phyloP scores from a whole-genome alignment of 2,797 vertebrate species.

The Echiichthys vipera region DNA sequence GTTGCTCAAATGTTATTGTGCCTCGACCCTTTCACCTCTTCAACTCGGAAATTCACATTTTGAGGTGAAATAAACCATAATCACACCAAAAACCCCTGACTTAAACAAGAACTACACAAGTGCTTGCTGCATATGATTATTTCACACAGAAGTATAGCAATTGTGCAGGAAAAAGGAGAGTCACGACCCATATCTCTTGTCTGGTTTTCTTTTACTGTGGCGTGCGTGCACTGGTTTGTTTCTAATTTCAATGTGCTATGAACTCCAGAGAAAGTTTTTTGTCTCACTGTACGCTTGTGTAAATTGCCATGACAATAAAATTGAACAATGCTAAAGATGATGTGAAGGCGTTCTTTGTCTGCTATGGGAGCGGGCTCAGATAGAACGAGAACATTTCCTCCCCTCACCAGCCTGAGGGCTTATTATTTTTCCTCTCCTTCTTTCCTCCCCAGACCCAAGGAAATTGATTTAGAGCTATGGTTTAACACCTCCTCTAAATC shows the following conservation, averaged over 20 bases:
- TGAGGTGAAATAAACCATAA: constrained; percentile 26
- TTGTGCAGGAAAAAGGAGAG: constrained; percentile 15
- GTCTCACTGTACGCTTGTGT: constrained; percentile 23
- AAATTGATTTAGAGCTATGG: constrained; percentile 74
- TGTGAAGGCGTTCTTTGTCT: constrained; percentile 62
- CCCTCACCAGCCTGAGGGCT: constrained; percentile 46
- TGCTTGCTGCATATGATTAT: constrained; percentile 17
- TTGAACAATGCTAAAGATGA: constrained; percentile 55
- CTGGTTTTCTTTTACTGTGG: constrained; percentile 32
- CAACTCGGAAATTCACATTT: constrained; percentile 11
- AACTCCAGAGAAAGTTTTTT: constrained; percentile 29
- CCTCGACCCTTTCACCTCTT: constrained; percentile 37
- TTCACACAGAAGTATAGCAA: constrained; percentile 16
- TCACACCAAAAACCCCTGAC: neutral
- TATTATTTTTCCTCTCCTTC: constrained; percentile 55
- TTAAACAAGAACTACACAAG: neutral
- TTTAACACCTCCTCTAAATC: constrained; percentile 82
- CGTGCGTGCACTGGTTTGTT: constrained; percentile 17
- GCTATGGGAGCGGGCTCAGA: constrained; percentile 55
- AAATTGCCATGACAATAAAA: constrained; percentile 62
- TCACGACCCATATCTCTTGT: constrained; percentile 31
- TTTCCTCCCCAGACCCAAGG: constrained; percentile 45
- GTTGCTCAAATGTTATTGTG: constrained; percentile 41
- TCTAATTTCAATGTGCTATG: constrained; percentile 32
- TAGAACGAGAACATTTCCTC: constrained; percentile 60